A percentile compares a stretch with the other conserved stretches of the same genome.
phyloP scores from a whole-genome alignment of 2,888 invertebrate genomes.

The Lottia scabra region DNA sequence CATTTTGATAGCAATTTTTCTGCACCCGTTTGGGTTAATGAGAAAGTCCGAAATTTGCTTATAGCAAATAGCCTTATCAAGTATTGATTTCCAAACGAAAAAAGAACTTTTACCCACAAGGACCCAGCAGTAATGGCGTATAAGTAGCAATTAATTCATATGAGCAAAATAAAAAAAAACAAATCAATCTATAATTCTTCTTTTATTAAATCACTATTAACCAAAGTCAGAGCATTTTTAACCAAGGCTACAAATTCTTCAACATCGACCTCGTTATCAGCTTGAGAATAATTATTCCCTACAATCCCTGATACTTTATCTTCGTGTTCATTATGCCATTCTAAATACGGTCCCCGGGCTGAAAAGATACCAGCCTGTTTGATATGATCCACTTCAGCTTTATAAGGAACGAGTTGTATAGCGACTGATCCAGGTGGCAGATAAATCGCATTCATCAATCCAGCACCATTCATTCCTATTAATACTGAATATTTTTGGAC shows the following conservation, averaged over 20 bases:
- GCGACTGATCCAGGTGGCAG: conserved; percentile 44
- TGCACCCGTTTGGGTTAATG: too few species aligned
- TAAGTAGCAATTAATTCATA: too few species aligned
- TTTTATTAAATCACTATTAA: conserved; percentile 12
- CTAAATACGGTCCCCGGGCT: conserved; percentile 35
- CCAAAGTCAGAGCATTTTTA: conserved; percentile 23
- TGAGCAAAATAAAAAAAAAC: too few species aligned
- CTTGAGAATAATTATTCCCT: background rate
- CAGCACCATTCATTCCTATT: conserved; percentile 58
- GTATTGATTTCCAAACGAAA: too few species aligned
- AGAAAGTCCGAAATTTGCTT: too few species aligned
- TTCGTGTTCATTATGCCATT: conserved; percentile 41
- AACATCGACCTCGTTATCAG: conserved; percentile 35
- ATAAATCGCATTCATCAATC: conserved; percentile 52
- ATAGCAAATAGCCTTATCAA: too few species aligned
- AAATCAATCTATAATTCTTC: conserved; percentile 5
- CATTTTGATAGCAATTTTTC: too few species aligned
- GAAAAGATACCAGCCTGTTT: conserved; percentile 27
- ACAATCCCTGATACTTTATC: conserved; percentile 3
- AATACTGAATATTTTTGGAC: conserved; percentile 49
- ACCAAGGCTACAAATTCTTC: conserved; percentile 32
- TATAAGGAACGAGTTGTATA: conserved; percentile 55
- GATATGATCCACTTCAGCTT: conserved; percentile 34
- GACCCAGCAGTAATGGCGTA: too few species aligned
- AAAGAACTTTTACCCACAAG: too few species aligned